Base-by-base conservation (phyloP, 2,113 vertebrate genomes). In the Peromyscus maniculatus region DNA sequence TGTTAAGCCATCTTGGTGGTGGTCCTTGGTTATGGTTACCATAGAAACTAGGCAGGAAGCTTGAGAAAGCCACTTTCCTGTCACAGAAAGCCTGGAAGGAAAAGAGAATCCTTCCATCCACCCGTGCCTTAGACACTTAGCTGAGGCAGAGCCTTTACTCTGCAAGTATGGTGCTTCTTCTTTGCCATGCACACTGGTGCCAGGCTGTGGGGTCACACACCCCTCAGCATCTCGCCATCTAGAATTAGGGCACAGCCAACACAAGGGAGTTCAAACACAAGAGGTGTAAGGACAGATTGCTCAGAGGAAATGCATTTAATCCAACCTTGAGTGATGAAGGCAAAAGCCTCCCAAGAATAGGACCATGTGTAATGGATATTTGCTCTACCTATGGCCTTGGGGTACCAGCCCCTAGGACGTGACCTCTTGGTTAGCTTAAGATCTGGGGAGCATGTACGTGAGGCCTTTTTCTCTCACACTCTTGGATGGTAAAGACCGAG, bases 11-110 rank as follows among this genome's bases (percentile, higher is more conserved):
- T n/a, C 22, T 52, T 49, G 22, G 9, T 84, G 28, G 4, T 74
- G 57, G 64, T 52, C 66, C 33, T 62, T 91, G 22, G 36, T 86
- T 62, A 49, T 17, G 28, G n/a, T 11, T 15, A 3, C 67, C 43
- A 71, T 21, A 64, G 21, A 59, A 83, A 88, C 64, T 52, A 86
- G 71, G 39, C 69, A 91, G 33, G 52, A 91, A 59, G 8, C 17
- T 90, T 8, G 62, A n/a, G 87, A 84, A 72, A 28, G 55, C 74
- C 82, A 66, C 57, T 80, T 89, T 80, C 49, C 8, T 0, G 36
- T 78, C 8, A 31, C 31, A n/a, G 26, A 95, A 94, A 75, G 49
- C 62, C 36, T 83, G 52, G 43, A 64, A 92, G 64, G 22, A 91
- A 49, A 69, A n/a, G 31, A 74, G 24, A 72, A 67, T 78, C 10